Conservation (phyloP, 2,888 invertebrate genomes). For the Oscheius onirici region DNA sequence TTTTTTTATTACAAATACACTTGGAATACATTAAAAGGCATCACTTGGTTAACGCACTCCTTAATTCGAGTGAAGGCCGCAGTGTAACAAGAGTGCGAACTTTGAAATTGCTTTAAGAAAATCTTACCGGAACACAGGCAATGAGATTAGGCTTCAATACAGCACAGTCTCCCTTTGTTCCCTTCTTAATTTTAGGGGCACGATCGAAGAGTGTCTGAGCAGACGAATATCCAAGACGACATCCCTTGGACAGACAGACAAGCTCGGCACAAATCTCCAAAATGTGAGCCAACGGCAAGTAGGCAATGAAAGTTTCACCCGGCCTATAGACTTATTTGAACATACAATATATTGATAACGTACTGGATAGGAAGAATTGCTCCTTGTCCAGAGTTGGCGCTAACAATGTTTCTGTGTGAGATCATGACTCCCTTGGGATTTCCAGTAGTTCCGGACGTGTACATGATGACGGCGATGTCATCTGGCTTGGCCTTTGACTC, state of each 20-base stretch:
- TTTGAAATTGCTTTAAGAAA: neutral
- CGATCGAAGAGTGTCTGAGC: conserved; percentile 81
- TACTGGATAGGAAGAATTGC: conserved; percentile 71
- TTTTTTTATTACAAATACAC: neutral
- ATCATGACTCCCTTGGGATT: conserved; percentile 73
- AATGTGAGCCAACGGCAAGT: conserved; percentile 94
- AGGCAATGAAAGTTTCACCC: conserved; percentile 87
- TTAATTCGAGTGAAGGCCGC: conserved; percentile 10
- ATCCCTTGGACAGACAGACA: conserved; percentile 54
- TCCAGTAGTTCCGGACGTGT: conserved; percentile 96
- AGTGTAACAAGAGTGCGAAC: conserved; percentile 11
- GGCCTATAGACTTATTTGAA: conserved; percentile 43
- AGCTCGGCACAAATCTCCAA: conserved; percentile 89
- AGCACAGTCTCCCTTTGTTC: conserved; percentile 91
- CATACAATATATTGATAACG: conserved; percentile 53
- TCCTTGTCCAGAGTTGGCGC: conserved; percentile 74
- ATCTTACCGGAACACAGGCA: conserved; percentile 88
- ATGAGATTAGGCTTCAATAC: conserved; percentile 90
- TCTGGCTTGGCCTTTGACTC: conserved; percentile 77
- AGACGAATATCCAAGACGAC: conserved; percentile 91
- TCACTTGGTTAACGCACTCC: neutral
- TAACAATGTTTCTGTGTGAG: conserved; percentile 74
- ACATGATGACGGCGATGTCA: conserved; percentile 96
- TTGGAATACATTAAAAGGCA: neutral
- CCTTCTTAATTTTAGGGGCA: conserved; percentile 92